Conservation (phyloP, 1,140 invertebrate species). For the Ceratosolen solmsi region DNA sequence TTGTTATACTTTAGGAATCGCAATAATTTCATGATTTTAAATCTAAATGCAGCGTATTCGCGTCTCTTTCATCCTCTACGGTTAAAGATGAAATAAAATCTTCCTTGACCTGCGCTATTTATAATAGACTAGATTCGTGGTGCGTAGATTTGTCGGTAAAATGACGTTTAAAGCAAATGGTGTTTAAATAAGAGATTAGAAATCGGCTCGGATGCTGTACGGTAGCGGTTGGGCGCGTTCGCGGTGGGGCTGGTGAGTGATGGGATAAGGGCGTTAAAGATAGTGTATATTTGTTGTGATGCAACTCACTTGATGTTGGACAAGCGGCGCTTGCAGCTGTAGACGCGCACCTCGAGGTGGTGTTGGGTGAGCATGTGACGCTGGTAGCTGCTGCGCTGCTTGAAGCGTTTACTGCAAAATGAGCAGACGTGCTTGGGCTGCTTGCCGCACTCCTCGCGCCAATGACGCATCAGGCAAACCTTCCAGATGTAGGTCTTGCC, state of each 20-base stretch:
- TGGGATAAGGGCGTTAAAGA: neutral
- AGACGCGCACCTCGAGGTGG: slow-evolving; percentile 28
- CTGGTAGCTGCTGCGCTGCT: slow-evolving; percentile 67
- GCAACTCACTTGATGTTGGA: slow-evolving; percentile 26
- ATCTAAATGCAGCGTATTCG: too few species aligned
- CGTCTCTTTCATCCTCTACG: too few species aligned
- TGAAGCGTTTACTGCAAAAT: slow-evolving; percentile 72
- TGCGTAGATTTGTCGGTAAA: too few species aligned
- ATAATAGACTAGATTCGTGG: too few species aligned
- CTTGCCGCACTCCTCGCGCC: slow-evolving; percentile 70
- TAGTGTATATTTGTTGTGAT: neutral
- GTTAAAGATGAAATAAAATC: too few species aligned
- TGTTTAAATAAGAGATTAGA: too few species aligned
- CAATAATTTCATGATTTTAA: too few species aligned
- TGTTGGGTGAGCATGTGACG: slow-evolving; percentile 57
- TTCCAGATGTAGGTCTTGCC: slow-evolving; percentile 60
- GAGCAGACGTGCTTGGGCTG: slow-evolving; percentile 65
- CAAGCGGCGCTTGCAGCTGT: slow-evolving; percentile 19
- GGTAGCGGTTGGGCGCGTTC: neutral
- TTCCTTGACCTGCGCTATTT: too few species aligned
- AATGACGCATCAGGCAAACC: slow-evolving; percentile 61
- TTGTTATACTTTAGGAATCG: too few species aligned
- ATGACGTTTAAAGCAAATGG: too few species aligned
- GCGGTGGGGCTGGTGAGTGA: neutral
- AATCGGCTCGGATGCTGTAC: neutral